These are phyloP conservation scores for Parthenolecanium corni DNA, from an alignment of 2,888 invertebrate species.

Conservation along the genomic window DNA sequence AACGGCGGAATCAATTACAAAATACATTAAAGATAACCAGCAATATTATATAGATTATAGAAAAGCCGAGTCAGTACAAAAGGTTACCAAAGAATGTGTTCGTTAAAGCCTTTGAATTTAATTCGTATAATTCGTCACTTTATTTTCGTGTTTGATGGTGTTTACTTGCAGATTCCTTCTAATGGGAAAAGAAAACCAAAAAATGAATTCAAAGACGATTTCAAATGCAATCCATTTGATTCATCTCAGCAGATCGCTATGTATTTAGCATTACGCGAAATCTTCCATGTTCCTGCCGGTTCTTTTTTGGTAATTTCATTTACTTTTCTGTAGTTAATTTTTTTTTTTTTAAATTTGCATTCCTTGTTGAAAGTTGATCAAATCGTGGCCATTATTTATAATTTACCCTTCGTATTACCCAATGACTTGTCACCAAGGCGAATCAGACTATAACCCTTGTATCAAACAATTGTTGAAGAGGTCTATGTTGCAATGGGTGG, in stretches of 20 bases:
- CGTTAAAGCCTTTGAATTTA: neutral
- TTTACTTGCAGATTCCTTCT: neutral
- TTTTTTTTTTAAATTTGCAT: no score
- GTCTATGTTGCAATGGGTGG: no score
- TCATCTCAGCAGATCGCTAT: constrained; percentile 19
- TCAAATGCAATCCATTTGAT: constrained; percentile 24
- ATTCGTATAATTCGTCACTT: neutral
- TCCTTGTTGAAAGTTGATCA: no score
- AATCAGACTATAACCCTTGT: no score
- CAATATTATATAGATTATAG: constrained; percentile 7
- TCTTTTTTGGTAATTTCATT: no score
- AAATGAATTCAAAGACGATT: constrained; percentile 6
- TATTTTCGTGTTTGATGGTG: neutral
- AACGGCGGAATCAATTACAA: constrained; percentile 1
- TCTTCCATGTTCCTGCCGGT: constrained; percentile 1
- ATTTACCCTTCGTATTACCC: no score
- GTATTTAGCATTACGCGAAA: constrained; percentile 4
- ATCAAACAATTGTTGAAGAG: no score
- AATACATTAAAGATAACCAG: constrained; percentile 7
- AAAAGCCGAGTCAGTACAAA: neutral
- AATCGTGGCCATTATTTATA: no score
- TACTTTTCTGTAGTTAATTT: no score
- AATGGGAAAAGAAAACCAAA: neutral
- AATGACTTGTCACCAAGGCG: no score
- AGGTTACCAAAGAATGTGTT: no score